Evolutionary conservation across 2,113 vertebrate species (phyloP).

Genomic region (Tenebrosternarchus preto): DNA sequence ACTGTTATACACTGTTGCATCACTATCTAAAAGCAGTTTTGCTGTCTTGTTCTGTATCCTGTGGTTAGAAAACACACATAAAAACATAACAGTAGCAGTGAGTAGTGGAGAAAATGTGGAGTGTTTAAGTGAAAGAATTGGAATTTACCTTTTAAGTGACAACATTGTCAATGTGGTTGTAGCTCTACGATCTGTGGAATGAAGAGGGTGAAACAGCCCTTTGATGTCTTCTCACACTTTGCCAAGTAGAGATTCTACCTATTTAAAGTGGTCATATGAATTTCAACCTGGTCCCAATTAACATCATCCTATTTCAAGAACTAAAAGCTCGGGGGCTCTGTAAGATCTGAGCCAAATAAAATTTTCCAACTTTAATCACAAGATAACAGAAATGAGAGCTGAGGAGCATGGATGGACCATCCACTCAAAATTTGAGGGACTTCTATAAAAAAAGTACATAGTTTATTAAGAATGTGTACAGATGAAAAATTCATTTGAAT

Average conservation of each 20-base stretch:
- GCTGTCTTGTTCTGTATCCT: no score
- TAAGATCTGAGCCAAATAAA: neutral
- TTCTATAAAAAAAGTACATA: neutral
- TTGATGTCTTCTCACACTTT: neutral
- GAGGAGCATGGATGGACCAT: neutral
- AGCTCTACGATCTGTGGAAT: neutral
- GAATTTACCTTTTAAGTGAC: no score
- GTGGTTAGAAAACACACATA: no score
- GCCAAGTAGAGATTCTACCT: neutral
- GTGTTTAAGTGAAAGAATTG: no score
- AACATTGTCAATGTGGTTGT: no score
- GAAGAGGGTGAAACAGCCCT: neutral
- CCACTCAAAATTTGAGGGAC: neutral
- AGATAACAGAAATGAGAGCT: neutral
- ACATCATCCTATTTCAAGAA: neutral
- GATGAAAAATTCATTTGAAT: neutral
- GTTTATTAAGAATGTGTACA: neutral
- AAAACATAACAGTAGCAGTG: no score
- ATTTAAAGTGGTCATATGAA: neutral
- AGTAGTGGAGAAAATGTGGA: no score
- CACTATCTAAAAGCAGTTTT: no score
- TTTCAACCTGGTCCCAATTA: neutral
- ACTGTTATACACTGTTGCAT: no score
- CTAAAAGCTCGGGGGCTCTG: neutral
- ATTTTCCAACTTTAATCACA: neutral